Evolutionary conservation across 2,888 invertebrate species (phyloP).

Genomic region (Polylopha cassiicola): DNA sequence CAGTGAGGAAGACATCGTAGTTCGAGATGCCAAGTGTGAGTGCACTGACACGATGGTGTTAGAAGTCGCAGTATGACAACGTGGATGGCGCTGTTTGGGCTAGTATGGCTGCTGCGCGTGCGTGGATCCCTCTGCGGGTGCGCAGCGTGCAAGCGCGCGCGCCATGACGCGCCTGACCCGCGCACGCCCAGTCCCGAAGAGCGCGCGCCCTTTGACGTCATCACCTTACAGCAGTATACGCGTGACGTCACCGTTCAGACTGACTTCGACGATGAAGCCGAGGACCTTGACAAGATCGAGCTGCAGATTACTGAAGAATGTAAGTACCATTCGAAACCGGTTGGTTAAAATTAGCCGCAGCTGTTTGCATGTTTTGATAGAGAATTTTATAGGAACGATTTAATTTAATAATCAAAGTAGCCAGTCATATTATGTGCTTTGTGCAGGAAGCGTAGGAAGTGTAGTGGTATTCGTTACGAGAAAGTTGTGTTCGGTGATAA

Average conservation of each 20-base stretch:
- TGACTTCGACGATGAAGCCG: constrained; percentile 66
- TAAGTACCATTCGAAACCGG: constrained; percentile 40
- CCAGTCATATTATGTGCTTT: too few relatives aligned
- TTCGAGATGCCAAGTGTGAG: constrained; percentile 28
- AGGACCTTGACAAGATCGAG: constrained; percentile 69
- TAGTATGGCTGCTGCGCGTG: constrained; percentile 89
- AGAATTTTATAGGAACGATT: too few relatives aligned
- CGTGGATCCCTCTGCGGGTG: constrained; percentile 87
- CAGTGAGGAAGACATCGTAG: too few relatives aligned
- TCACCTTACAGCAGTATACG: constrained; percentile 65
- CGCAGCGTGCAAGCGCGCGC: constrained; percentile 81
- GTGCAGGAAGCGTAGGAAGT: too few relatives aligned
- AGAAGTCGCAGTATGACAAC: constrained; percentile 70
- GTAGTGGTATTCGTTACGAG: too few relatives aligned
- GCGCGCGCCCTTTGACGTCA: constrained; percentile 64
- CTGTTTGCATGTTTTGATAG: too few relatives aligned
- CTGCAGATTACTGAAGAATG: constrained; percentile 67
- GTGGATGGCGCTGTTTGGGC: constrained; percentile 91
- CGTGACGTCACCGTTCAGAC: constrained; percentile 73
- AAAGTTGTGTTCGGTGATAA: too few relatives aligned
- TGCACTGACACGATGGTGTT: constrained; percentile 46
- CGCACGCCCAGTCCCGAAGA: constrained; percentile 49
- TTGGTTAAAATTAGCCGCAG: neutral
- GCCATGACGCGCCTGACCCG: constrained; percentile 48
- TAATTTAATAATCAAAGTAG: too few relatives aligned